Evolutionary conservation across 2,888 invertebrate genomes (phyloP).

Genomic region (Augochlorella aurata): DNA sequence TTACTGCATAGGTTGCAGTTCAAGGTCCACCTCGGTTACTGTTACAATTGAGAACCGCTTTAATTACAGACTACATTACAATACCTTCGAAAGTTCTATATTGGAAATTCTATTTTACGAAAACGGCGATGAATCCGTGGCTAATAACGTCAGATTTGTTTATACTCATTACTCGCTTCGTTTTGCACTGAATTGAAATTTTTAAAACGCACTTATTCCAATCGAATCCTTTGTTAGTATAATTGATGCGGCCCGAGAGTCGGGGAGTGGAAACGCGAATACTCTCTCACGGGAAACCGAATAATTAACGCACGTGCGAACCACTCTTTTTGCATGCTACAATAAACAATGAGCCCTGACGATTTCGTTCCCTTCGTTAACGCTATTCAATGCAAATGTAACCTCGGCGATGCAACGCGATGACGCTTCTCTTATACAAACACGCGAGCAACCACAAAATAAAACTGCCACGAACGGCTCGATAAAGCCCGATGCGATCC

Average conservation of each 20-base stretch:
- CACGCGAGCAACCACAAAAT: constrained; percentile 14
- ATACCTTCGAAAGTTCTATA: neutral
- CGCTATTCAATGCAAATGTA: constrained; percentile 49
- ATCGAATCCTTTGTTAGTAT: neutral
- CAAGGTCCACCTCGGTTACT: constrained; percentile 1
- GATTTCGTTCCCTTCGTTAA: constrained; percentile 24
- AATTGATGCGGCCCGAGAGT: neutral
- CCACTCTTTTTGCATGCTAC: constrained; percentile 9
- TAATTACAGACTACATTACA: neutral
- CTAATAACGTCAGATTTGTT: neutral
- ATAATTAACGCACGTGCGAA: constrained; percentile 19
- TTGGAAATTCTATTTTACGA: neutral
- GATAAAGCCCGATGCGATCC: neutral
- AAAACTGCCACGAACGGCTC: neutral
- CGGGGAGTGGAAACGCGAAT: neutral
- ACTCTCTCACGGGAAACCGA: neutral
- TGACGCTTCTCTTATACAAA: constrained; percentile 19
- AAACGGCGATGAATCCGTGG: neutral
- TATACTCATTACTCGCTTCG: neutral
- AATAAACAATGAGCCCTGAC: constrained; percentile 36
- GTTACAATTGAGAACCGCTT: constrained; percentile 5
- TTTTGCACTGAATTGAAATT: neutral
- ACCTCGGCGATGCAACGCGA: constrained; percentile 29
- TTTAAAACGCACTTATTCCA: constrained; percentile 3
- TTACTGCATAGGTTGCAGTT: constrained; percentile 12